Evolutionary conservation across 2,113 vertebrate genomes (phyloP).

Genomic region (Grantiella picta): DNA sequence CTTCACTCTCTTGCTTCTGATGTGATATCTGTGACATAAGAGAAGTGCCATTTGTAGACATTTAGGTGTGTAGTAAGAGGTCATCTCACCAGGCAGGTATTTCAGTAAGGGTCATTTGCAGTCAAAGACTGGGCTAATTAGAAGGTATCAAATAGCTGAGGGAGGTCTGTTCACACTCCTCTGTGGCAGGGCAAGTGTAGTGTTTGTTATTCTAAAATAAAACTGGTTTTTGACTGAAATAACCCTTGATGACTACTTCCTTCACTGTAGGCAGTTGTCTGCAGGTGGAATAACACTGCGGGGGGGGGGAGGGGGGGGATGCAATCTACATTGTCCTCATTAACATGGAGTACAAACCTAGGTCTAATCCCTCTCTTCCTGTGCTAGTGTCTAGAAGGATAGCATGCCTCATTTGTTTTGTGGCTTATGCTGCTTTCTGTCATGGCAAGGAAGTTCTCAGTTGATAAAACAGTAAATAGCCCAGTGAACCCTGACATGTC

Average conservation of each 20-base stretch:
- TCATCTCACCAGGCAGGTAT: background rate
- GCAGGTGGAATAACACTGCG: background rate
- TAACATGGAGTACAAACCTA: background rate
- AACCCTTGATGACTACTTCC: background rate
- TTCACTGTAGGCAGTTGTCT: background rate
- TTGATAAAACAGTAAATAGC: background rate
- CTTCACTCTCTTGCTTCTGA: background rate
- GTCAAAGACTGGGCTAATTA: background rate
- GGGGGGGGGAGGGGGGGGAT: too few relatives aligned
- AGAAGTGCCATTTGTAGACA: background rate
- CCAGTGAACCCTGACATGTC: background rate
- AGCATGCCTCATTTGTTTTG: rapidly evolving
- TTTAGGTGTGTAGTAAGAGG: background rate
- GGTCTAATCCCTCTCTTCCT: background rate
- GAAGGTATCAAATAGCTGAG: background rate
- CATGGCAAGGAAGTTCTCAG: background rate
- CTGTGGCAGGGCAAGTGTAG: background rate
- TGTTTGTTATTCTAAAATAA: background rate
- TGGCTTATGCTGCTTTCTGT: background rate
- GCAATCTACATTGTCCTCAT: background rate
- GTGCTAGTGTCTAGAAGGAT: background rate
- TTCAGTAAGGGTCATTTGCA: background rate
- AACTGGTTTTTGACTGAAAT: background rate
- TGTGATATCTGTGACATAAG: rapidly evolving
- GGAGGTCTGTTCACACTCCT: background rate